These are phyloP conservation scores for Plagodis pulveraria DNA, from an alignment of 2,888 invertebrate genomes.

Conservation along the genomic window DNA sequence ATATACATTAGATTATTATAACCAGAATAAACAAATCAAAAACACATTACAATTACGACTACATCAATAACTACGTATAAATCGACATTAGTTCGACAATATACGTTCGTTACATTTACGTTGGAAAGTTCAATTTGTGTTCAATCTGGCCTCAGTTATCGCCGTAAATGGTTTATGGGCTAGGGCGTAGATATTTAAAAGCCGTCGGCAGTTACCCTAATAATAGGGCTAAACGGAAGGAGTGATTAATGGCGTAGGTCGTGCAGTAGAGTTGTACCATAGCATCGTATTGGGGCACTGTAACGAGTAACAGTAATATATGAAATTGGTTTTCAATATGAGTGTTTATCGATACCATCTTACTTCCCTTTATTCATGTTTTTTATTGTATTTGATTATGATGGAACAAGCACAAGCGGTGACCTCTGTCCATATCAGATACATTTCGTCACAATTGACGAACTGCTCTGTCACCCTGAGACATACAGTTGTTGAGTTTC, in stretches of 20 bases:
- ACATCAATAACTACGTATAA: conserved; percentile 8
- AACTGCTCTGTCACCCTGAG: no score
- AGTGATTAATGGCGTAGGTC: conserved; percentile 55
- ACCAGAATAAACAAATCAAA: neutral
- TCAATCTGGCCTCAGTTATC: conserved; percentile 51
- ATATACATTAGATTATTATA: no score
- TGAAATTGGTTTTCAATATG: no score
- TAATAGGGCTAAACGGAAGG: conserved; percentile 57
- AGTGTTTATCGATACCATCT: no score
- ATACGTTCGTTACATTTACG: conserved; percentile 33
- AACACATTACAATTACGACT: neutral
- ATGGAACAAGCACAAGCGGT: no score
- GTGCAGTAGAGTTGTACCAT: conserved; percentile 4
- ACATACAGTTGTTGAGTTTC: no score
- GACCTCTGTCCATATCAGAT: no score
- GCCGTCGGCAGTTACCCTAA: conserved; percentile 61
- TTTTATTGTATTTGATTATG: no score
- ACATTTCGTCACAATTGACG: no score
- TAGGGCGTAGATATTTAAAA: conserved; percentile 60
- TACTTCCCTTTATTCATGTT: no score
- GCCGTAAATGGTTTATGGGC: conserved; percentile 48
- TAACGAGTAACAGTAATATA: no score
- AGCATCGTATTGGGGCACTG: conserved; percentile 12
- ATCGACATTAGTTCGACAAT: conserved; percentile 15
- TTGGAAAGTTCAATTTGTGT: conserved; percentile 41